These are phyloP conservation scores for Leucozona laternaria DNA, from an alignment of 2,888 invertebrate genomes.

Conservation along the genomic window DNA sequence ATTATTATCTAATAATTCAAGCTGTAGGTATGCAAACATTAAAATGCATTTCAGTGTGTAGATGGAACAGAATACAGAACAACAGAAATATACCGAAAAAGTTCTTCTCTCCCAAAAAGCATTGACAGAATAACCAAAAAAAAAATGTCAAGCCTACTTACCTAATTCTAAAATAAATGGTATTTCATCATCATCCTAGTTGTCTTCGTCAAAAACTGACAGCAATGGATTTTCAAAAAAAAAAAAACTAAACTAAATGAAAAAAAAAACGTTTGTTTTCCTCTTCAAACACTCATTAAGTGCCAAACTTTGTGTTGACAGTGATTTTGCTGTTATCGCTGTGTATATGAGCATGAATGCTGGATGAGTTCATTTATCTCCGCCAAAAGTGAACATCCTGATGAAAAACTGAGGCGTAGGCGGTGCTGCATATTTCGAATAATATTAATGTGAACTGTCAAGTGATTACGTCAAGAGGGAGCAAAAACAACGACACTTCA, in stretches of 20 bases:
- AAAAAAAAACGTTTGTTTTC: slow-evolving; percentile 49
- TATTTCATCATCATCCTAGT: slow-evolving; percentile 18
- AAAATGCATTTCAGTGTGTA: neutral
- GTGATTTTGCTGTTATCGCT: slow-evolving; percentile 60
- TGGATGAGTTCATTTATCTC: slow-evolving; percentile 67
- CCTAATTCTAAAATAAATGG: neutral
- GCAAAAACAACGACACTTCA: slow-evolving; percentile 23
- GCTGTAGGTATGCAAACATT: neutral
- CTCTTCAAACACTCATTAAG: slow-evolving; percentile 66
- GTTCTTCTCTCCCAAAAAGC: neutral
- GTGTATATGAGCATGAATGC: neutral
- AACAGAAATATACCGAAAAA: neutral
- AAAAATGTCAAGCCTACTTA: slow-evolving; percentile 33
- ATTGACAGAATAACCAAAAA: slow-evolving; percentile 19
- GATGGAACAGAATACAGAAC: no score
- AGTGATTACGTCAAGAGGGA: slow-evolving; percentile 69
- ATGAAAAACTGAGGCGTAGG: neutral
- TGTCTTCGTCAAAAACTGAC: slow-evolving; percentile 29
- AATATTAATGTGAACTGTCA: slow-evolving; percentile 72
- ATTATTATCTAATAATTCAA: neutral
- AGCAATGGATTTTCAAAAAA: slow-evolving; percentile 41
- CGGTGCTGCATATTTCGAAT: slow-evolving; percentile 53
- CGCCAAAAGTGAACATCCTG: slow-evolving; percentile 25
- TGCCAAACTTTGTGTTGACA: slow-evolving; percentile 71
- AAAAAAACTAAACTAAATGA: slow-evolving; percentile 13